phyloP scores from a whole-genome alignment of 2,888 invertebrate species.

The Drosophila colorata region DNA sequence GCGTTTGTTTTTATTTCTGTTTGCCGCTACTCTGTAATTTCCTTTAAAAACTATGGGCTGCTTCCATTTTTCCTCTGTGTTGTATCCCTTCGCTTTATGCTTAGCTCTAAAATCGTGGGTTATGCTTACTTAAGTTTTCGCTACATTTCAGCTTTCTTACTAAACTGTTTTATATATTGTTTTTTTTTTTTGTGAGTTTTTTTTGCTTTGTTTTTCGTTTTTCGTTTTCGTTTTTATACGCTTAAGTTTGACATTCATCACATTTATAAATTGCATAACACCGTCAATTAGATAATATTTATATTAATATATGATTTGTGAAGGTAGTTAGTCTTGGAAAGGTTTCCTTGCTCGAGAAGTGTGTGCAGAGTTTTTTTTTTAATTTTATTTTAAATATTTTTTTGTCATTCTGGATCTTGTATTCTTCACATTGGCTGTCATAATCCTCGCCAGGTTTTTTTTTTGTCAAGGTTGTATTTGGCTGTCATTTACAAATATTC shows the following conservation, averaged over 20 bases:
- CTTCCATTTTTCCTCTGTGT: neutral
- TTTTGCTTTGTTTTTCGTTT: slow-evolving; percentile 33
- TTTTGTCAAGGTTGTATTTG: slow-evolving; percentile 38
- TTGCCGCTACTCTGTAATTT: slow-evolving; percentile 45
- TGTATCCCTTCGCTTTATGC: slow-evolving; percentile 50
- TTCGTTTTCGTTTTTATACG: slow-evolving; percentile 58
- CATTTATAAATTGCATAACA: slow-evolving; percentile 80
- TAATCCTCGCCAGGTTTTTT: neutral
- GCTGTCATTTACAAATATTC: slow-evolving; percentile 54
- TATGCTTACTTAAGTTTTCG: slow-evolving; percentile 70
- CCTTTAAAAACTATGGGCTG: slow-evolving; percentile 71
- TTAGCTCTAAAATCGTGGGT: slow-evolving; percentile 79
- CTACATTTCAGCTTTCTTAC: slow-evolving; percentile 72
- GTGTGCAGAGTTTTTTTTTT: slow-evolving; percentile 49
- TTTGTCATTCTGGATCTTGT: slow-evolving; percentile 8
- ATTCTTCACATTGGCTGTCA: slow-evolving; percentile 31
- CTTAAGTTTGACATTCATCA: slow-evolving; percentile 82
- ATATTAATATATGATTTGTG: slow-evolving; percentile 71
- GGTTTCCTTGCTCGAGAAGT: slow-evolving; percentile 75
- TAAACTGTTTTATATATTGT: slow-evolving; percentile 36
- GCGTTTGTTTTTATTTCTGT: slow-evolving; percentile 7
- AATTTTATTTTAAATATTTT: slow-evolving; percentile 19
- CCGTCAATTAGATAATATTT: slow-evolving; percentile 77
- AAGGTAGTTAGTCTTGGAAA: slow-evolving; percentile 79
- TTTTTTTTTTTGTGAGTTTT: slow-evolving; percentile 34